Evolutionary conservation across 2,797 vertebrate genomes (phyloP).

Genomic region (Falco naumanni): DNA sequence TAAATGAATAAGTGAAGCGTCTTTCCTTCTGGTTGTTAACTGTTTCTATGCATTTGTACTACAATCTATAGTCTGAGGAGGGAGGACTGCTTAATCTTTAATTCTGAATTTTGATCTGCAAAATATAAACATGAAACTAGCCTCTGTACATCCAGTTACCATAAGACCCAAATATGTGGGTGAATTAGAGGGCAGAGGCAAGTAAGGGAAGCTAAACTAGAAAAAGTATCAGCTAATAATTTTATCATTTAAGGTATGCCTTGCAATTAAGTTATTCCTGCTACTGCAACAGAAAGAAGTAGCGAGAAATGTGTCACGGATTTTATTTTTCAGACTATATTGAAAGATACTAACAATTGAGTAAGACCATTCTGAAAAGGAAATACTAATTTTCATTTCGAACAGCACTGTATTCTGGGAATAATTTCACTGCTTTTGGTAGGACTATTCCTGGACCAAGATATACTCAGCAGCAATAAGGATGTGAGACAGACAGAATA

Average conservation of each 20-base stretch:
- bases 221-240: background rate
- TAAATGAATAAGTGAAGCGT: background rate
- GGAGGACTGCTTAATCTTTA: background rate
- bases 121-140: background rate
- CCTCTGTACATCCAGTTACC: background rate
- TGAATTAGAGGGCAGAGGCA: background rate
- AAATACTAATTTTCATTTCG: background rate
- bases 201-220: background rate
- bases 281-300: background rate
- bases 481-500: background rate
- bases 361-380: background rate
- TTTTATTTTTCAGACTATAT: background rate
- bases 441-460: slow-evolving; percentile 5
- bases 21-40: background rate
- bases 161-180: background rate
- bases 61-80: background rate
- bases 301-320: background rate
- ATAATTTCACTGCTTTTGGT: background rate
- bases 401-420: background rate
- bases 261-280: background rate
- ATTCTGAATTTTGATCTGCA: background rate
- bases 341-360: background rate
- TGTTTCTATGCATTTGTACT: background rate
- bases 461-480: background rate
- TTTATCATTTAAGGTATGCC: background rate